Conservation (phyloP, 2,797 vertebrate genomes). For the Sebastes nivosus region DNA sequence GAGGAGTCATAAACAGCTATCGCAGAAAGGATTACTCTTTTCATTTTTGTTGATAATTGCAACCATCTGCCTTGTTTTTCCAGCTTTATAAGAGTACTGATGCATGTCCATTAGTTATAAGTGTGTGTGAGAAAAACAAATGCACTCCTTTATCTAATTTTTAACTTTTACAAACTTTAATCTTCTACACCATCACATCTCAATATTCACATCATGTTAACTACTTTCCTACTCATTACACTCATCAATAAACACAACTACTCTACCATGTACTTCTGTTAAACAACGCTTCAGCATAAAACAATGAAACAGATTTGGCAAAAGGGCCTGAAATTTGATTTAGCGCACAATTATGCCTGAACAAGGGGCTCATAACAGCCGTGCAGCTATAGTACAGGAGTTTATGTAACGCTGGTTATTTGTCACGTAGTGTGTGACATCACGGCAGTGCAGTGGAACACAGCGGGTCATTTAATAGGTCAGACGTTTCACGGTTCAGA, state of each 20-base stretch:
- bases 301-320: neutral
- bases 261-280: neutral
- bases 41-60: slow-evolving; percentile 15
- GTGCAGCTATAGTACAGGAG: neutral
- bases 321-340: neutral
- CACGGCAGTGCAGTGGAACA: neutral
- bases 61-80: slow-evolving; percentile 8
- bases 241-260: slow-evolving; percentile 6
- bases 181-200: neutral
- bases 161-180: slow-evolving; percentile 1
- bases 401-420: slow-evolving; percentile 15
- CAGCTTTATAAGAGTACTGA: neutral
- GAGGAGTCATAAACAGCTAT: slow-evolving; percentile 11
- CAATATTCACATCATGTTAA: neutral
- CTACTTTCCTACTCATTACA: neutral
- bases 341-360: neutral
- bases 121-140: neutral
- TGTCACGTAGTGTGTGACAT: neutral
- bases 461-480: slow-evolving; percentile 8
- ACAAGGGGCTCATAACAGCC: neutral
- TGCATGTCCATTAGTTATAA: neutral
- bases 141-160: neutral
- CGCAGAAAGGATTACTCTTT: slow-evolving; percentile 10
- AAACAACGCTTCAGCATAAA: neutral
- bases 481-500: neutral